Evolutionary conservation across 2,113 vertebrate genomes (phyloP).

Genomic region (Phalacrocorax carbo): DNA sequence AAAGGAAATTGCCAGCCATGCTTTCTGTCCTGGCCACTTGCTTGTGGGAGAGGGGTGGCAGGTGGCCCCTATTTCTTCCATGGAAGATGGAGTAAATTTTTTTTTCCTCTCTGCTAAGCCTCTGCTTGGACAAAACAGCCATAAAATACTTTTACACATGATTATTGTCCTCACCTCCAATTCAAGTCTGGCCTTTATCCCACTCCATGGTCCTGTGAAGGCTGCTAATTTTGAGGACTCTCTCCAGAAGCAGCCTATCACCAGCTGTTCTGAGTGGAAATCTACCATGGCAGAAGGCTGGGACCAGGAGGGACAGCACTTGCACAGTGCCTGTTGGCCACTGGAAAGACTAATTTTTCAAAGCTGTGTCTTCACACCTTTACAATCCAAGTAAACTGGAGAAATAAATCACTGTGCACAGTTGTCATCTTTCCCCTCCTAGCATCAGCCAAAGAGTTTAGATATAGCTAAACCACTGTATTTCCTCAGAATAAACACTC

Average conservation of each 20-base stretch:
- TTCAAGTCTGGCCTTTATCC: not conserved
- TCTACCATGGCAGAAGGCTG: not conserved
- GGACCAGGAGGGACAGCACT: not conserved
- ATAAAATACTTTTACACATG: not conserved
- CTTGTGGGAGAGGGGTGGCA: not conserved
- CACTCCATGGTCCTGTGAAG: not conserved
- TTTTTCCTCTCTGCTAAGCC: not conserved
- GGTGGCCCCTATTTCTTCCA: not conserved
- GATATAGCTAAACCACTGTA: constrained; percentile 27
- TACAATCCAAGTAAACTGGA: not conserved
- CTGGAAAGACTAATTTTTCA: not conserved
- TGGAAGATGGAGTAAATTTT: not conserved
- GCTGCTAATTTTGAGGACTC: not conserved
- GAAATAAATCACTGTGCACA: constrained; percentile 42
- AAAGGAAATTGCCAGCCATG: not conserved
- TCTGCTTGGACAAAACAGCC: not conserved
- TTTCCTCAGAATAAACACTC: constrained; percentile 45
- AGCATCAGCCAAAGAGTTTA: constrained; percentile 18
- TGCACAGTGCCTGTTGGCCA: not conserved
- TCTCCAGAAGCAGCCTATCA: not conserved
- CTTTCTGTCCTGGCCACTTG: not conserved
- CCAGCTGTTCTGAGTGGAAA: not conserved
- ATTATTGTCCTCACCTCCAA: not conserved
- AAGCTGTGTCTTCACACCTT: not conserved
- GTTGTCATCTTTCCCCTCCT: constrained; percentile 33